A percentile compares a stretch with the other conserved stretches of the same genome.
These are phyloP conservation scores for Hystrix cristata DNA, from an alignment of 2,113 vertebrate genomes.

Conservation along the genomic window DNA sequence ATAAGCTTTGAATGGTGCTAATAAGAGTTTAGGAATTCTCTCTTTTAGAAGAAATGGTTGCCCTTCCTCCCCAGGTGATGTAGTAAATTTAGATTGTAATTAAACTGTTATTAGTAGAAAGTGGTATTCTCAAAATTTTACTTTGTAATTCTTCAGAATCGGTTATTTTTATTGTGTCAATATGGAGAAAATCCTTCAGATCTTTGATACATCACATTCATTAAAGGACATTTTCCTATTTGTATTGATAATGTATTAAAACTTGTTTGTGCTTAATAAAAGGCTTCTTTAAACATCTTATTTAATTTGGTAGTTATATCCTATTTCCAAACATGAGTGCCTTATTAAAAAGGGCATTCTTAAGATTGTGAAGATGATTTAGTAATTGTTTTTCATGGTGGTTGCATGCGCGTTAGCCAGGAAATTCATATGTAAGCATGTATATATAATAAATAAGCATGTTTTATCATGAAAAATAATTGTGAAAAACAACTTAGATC, in stretches of 20 bases:
- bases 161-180: slow-evolving; percentile 90
- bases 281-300: slow-evolving; percentile 89
- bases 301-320: slow-evolving; percentile 83
- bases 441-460: slow-evolving; percentile 82
- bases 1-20: slow-evolving; percentile 94
- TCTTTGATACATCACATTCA: slow-evolving; percentile 91
- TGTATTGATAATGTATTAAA: slow-evolving; percentile 93
- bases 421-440: slow-evolving; percentile 80
- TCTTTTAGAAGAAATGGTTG: slow-evolving; percentile 83
- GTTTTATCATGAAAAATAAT: slow-evolving; percentile 76
- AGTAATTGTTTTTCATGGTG: slow-evolving; percentile 72
- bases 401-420: slow-evolving; percentile 81
- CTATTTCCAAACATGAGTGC: slow-evolving; percentile 76
- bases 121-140: slow-evolving; percentile 89
- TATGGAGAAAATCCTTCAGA: slow-evolving; percentile 88
- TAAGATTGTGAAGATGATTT: slow-evolving; percentile 71
- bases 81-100: slow-evolving; percentile 90
- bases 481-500: slow-evolving; percentile 76
- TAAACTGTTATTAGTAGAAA: slow-evolving; percentile 87
- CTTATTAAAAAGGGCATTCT: slow-evolving; percentile 83
- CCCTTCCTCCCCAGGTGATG: slow-evolving; percentile 87
- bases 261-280: slow-evolving; percentile 92
- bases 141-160: slow-evolving; percentile 87
- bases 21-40: slow-evolving; percentile 90
- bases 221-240: slow-evolving; percentile 89